Base-by-base conservation (phyloP, 2,888 invertebrate species). In the Nymphalis c-album region DNA sequence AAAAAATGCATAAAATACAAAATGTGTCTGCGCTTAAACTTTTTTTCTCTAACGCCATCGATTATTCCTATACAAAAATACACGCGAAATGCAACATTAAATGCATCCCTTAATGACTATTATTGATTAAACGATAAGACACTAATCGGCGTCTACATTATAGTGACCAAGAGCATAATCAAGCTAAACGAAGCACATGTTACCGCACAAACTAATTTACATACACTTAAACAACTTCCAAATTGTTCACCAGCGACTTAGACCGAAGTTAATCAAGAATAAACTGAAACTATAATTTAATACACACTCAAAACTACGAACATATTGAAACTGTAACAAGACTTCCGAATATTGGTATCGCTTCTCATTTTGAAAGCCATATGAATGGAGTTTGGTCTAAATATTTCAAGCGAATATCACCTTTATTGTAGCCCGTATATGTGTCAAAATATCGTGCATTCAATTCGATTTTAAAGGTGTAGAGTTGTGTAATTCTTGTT, bases 231-330 rank as follows among this genome's bases (percentile, higher is more conserved):
- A 68, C 59, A 17, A 57, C 35, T 40, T 31, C 57, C 40, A 68
- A 68, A 68, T 69, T 66, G 62, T 58, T 69, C 64, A 62, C 65
- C 68, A 46, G 45, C 46, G 70, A 70, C 67, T 74, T 71, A 67
- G 63, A 68, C 63, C 69, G 55, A 69, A 73, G 71, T 74, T 69
- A 68, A 72, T 69, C 71, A 63, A 70, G 64, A 69, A 73, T 69
- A 69, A 72, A 66, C 69, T 63, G 61, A 60, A 72, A 72, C 71
- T 72, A 67, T 71, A 71, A 70, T 72, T 74, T 73, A 70, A 75
- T 72, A 71, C 63, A 73, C 70, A 71, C 71, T 71, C 71, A 74
- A 71, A 73, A 74, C 73, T 73, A 71, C 68, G 70, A 72, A 68
- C 71, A 72, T 73, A 75, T 71, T 72, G 72, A 74, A 72, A 70